Evolutionary conservation across 2,797 vertebrate genomes (phyloP), one percentile per base, ranked within the genome.

Genomic region (Tapera naevia): DNA sequence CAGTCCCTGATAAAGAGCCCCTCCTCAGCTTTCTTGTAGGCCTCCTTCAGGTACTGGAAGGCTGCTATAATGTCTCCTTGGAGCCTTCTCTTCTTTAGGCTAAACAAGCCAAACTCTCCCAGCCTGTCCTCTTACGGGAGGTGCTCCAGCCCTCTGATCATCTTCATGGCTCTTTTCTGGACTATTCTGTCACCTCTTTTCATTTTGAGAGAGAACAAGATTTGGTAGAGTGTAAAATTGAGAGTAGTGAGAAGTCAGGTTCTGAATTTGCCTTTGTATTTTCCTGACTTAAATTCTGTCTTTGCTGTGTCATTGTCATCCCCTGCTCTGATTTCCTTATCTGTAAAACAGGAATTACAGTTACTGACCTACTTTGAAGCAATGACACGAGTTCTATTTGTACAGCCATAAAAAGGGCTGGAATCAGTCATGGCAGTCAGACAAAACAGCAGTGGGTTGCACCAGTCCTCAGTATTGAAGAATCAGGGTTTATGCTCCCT

Each of bases 341-440:
- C 48, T 86, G 33, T 74, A 46, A 56, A 78, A 62, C 3, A 48
- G 56, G 27, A 80, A 21, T 57, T 70, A 14, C 60, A 45, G 76
- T 70, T 89, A 53, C 67, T 91, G 86, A 95, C 86, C 88, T 95
- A 80, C 71, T 95, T 93, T n/a, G 78, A 79, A 82, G 56, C 46
- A 75, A 2, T 65, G 57, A 24, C 58, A 28, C 32, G 41, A 66
- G 25, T 66, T 72, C 53, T 72, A 33, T 60, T 61, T 61, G 74
- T 61, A 30, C n/a, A 61, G 60, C 57, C 30, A 7, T 76, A 57
- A 91, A 91, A 84, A 90, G 62, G 18, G 4, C 48, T 76, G 78
- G 13, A 41, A 60, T 79, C 76, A 65, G 28, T 39, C 13, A 13
- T 24, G 39, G 64, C 43, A 86, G 43, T 72, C 39, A 64, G 43